Evolutionary conservation across 1,140 invertebrate genomes (phyloP).

Genomic region (Panulirus ornatus): DNA sequence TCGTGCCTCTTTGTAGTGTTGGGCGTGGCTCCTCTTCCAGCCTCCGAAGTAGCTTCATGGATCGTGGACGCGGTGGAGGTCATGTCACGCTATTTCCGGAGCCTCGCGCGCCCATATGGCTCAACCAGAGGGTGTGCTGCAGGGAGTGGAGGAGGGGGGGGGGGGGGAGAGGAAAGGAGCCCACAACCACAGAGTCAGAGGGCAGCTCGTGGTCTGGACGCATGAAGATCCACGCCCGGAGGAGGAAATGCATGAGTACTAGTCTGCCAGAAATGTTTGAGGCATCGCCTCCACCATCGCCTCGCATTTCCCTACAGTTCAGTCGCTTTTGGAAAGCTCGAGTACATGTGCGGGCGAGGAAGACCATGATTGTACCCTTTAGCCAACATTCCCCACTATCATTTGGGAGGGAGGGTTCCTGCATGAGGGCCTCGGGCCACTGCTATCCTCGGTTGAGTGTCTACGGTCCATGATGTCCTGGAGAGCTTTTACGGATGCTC

Average conservation of each 20-base stretch:
- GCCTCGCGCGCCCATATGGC: background rate
- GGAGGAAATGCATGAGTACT: background rate
- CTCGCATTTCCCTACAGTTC: background rate
- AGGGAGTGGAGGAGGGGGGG: no score
- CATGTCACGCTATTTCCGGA: background rate
- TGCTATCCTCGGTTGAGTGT: background rate
- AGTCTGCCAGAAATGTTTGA: background rate
- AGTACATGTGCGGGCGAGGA: background rate
- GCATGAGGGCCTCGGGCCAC: background rate
- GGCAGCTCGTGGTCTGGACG: background rate
- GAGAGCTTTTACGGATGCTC: background rate
- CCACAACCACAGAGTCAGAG: no score
- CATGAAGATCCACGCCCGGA: background rate
- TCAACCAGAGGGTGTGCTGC: background rate
- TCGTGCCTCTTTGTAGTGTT: background rate
- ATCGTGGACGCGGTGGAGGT: background rate
- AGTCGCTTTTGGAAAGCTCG: background rate
- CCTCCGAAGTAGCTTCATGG: background rate
- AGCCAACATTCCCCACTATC: background rate
- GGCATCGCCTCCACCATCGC: background rate
- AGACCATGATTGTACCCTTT: background rate
- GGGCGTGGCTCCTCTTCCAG: constrained; percentile 3
- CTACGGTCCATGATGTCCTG: background rate
- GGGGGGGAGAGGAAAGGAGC: no score
- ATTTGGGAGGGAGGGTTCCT: background rate